Conservation (phyloP, 1,140 invertebrate species). For the Meloidogyne chitwoodi region DNA sequence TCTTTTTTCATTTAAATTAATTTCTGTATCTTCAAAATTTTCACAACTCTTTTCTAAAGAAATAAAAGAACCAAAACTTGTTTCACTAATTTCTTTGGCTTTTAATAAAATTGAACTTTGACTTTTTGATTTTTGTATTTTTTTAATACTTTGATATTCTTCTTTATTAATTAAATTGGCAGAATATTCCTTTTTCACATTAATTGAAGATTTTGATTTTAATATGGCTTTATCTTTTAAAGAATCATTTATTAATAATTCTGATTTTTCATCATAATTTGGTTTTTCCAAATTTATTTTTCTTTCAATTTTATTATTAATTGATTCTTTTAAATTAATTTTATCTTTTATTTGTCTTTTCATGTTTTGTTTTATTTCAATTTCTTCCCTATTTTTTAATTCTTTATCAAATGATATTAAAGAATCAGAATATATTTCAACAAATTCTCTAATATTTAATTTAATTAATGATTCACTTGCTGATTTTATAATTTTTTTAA, state of each 20-base stretch:
- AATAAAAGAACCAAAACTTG: not conserved
- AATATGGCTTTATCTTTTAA: not conserved
- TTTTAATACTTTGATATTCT: not conserved
- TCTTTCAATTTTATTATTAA: not conserved
- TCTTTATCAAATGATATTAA: no score
- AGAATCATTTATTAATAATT: not conserved
- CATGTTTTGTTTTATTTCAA: not conserved
- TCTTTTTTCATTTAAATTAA: not conserved
- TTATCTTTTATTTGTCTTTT: not conserved
- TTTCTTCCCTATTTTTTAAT: not conserved
- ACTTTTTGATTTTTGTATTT: not conserved
- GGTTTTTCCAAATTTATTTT: not conserved
- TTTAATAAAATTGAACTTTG: no score
- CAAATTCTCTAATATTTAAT: not conserved
- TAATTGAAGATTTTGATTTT: not conserved
- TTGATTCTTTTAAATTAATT: not conserved
- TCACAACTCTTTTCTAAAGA: not conserved
- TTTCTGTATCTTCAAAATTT: not conserved
- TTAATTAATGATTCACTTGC: not conserved
- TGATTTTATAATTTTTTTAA: not conserved
- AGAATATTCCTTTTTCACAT: not conserved
- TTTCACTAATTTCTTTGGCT: not conserved
- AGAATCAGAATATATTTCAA: not conserved
- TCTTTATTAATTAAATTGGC: slow-evolving; percentile 1
- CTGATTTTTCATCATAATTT: not conserved